These are phyloP conservation scores for Dryocosmus kuriphilus DNA, from an alignment of 2,888 invertebrate species.

Conservation along the genomic window DNA sequence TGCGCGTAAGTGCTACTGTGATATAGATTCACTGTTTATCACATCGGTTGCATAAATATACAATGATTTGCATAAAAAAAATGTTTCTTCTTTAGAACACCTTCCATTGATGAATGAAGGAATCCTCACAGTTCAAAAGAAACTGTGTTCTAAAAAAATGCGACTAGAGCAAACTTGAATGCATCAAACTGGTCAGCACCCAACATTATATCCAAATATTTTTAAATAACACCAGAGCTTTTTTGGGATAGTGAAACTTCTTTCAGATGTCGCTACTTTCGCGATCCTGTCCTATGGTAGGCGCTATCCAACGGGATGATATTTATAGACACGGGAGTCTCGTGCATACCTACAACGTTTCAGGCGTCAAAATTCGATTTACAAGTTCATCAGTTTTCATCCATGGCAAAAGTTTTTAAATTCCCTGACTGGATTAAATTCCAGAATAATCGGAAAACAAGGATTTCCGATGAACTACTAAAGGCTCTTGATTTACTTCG, in stretches of 20 bases:
- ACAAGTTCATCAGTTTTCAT: slow-evolving; percentile 55
- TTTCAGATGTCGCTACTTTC: slow-evolving; percentile 60
- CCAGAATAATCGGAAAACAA: background rate
- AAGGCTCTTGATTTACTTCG: background rate
- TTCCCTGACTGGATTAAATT: background rate
- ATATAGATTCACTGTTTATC: slow-evolving; percentile 52
- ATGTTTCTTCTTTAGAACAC: background rate
- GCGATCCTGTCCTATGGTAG: slow-evolving; percentile 61
- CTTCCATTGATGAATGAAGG: background rate
- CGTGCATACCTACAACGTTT: slow-evolving; percentile 67
- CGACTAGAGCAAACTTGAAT: background rate
- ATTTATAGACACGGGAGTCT: slow-evolving; percentile 73
- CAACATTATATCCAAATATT: background rate
- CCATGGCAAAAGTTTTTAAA: slow-evolving; percentile 40
- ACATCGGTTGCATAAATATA: slow-evolving; percentile 57
- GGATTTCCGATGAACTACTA: background rate
- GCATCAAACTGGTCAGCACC: background rate
- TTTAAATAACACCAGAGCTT: slow-evolving; percentile 7
- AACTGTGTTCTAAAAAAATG: background rate
- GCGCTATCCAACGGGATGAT: slow-evolving; percentile 69
- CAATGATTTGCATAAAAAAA: slow-evolving; percentile 56
- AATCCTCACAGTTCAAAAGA: background rate
- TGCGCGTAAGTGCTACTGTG: slow-evolving; percentile 45
- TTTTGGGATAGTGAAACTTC: slow-evolving; percentile 25
- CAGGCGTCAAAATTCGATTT: slow-evolving; percentile 67